A percentile compares a stretch with the other conserved stretches of the same genome.
Conservation (phyloP, 1,140 invertebrate species). For the Hylaeus volcanicus region DNA sequence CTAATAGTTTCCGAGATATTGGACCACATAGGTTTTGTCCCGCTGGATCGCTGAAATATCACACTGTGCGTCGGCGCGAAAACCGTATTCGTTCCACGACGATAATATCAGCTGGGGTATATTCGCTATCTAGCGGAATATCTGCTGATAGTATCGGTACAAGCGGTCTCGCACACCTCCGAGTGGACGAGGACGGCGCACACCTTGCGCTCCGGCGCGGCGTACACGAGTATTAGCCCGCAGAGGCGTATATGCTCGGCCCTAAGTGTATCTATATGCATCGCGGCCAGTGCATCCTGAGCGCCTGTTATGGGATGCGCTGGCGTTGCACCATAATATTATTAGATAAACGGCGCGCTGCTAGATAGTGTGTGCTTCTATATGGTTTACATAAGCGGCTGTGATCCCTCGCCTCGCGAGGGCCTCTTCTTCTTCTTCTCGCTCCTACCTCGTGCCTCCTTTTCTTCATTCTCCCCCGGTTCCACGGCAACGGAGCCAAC, state of each 20-base stretch:
- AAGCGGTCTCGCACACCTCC: slow-evolving; percentile 60
- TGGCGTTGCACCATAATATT: slow-evolving; percentile 73
- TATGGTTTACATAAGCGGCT: slow-evolving; percentile 73
- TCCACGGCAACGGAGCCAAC: slow-evolving; percentile 22
- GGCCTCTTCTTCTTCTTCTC: slow-evolving; percentile 61
- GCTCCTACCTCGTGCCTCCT: slow-evolving; percentile 25
- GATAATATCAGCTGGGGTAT: slow-evolving; percentile 59
- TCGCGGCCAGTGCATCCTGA: slow-evolving; percentile 61
- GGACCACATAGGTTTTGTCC: too few relatives aligned
- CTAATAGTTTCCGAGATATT: too few relatives aligned
- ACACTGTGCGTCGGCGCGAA: slow-evolving; percentile 28
- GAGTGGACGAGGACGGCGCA: slow-evolving; percentile 16
- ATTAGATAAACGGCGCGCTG: slow-evolving; percentile 75
- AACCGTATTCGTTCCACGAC: slow-evolving; percentile 51
- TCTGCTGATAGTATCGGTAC: slow-evolving; percentile 65
- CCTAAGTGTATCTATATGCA: slow-evolving; percentile 47
- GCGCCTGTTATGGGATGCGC: slow-evolving; percentile 61
- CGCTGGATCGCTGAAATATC: too few relatives aligned
- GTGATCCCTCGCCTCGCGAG: slow-evolving; percentile 64
- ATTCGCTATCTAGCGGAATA: slow-evolving; percentile 61
- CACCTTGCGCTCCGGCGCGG: slow-evolving; percentile 37
- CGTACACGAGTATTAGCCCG: slow-evolving; percentile 29
- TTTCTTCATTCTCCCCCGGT: neutral
- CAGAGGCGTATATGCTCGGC: neutral
- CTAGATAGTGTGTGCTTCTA: slow-evolving; percentile 69